Base-by-base conservation (phyloP, 2,113 vertebrate species). In the Ancistrus triradiatus region DNA sequence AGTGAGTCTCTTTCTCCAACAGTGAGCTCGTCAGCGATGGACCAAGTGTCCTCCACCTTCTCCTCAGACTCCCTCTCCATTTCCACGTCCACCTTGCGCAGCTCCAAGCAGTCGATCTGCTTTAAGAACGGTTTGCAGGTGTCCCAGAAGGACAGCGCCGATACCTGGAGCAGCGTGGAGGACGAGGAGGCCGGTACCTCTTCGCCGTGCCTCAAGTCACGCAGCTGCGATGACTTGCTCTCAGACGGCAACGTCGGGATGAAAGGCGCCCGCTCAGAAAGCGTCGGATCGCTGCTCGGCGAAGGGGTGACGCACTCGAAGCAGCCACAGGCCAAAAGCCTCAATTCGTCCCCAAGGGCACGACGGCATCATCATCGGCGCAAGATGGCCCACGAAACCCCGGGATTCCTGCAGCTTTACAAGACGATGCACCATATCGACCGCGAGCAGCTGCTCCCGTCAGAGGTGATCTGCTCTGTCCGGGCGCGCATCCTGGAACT, bases 61-160 rank as follows among this genome's bases (percentile, higher is more conserved):
- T 80, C 86, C 76, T 74, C 85, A 86, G 86, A 83, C 81, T 70
- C 66, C 79, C 59, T 85, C 88, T 77, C 85, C 48, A 22, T 51
- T 35, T 71, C 86, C 89, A 62, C 72, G n/a, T 66, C 92, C 88
- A 74, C 72, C 33, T 58, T 68, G 1, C 73, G 65, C 1, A 87
- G 90, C 77, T 92, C 91, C 2, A 88, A 88, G 70, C 89, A 90
- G 56, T 85, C 92, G 51, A 80, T 87, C 66, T 83, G 73, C 59
- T 91, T 90, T 79, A 91, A 92, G 75, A 93, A 92, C 2, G 90
- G 89, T 48, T 96, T 95, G 92, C 92, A 91, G 63, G 87, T 87
- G 78, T 87, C 86, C 73, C 81, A 76, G 27, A 90, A 91, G 55
- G 91, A 94, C 11, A 81, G 88, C 7, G 88, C 87, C 8, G 91